A percentile compares a stretch with the other conserved stretches of the same genome.
Evolutionary conservation across 2,888 invertebrate genomes (phyloP).

Genomic region (Lasius platythorax): DNA sequence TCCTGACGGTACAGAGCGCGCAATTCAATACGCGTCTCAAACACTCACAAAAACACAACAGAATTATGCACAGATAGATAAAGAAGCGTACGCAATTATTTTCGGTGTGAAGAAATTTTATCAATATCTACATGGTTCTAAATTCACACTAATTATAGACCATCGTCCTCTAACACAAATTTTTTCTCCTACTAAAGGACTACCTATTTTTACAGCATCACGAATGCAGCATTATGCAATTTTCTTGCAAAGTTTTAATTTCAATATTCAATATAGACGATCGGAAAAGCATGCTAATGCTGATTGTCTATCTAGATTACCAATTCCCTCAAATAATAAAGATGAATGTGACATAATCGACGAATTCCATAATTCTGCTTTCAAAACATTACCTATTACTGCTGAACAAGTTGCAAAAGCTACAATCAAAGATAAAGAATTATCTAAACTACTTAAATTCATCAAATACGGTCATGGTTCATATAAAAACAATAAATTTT

Average conservation of each 20-base stretch:
- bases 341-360: not conserved
- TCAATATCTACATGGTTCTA: constrained; percentile 53
- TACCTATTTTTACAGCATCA: constrained; percentile 54
- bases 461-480: not conserved
- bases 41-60: constrained; percentile 46
- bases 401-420: not conserved
- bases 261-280: not conserved
- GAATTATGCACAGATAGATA: constrained; percentile 58
- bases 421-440: not conserved
- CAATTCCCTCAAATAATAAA: not conserved
- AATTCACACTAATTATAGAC: constrained; percentile 60
- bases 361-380: not conserved
- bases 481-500: not conserved
- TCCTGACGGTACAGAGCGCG: constrained; percentile 40
- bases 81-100: constrained; percentile 31
- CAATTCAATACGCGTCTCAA: constrained; percentile 55
- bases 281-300: not conserved
- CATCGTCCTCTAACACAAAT: constrained; percentile 48
- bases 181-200: constrained; percentile 55
- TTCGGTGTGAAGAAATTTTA: constrained; percentile 60
- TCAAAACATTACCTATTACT: not conserved
- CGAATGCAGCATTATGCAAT: constrained; percentile 52
- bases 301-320: not conserved
- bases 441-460: not conserved
- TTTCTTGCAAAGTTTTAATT: not conserved